Conservation (phyloP, 2,888 invertebrate genomes). For the Cepaea hortensis region DNA sequence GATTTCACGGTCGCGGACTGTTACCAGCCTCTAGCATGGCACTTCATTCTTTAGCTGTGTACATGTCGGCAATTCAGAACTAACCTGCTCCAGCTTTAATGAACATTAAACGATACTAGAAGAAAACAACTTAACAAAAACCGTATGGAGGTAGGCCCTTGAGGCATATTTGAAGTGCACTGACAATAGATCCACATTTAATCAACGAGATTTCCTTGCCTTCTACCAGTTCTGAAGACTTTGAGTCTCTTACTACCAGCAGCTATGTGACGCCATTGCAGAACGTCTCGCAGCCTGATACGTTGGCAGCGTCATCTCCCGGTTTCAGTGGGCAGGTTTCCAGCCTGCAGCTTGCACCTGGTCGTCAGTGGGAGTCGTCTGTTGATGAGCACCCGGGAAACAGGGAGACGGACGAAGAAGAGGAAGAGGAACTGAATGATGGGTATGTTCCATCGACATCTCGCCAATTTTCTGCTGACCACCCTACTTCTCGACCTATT, state of each 20-base stretch:
- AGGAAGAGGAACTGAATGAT: neutral
- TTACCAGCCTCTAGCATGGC: no score
- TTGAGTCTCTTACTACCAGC: neutral
- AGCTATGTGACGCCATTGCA: neutral
- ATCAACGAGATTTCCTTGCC: neutral
- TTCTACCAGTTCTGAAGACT: neutral
- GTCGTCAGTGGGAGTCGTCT: neutral
- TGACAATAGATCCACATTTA: constrained; percentile 1
- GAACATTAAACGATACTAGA: no score
- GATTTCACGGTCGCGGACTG: no score
- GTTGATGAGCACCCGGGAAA: neutral
- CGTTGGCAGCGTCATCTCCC: neutral
- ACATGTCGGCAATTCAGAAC: no score
- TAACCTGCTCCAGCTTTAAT: no score
- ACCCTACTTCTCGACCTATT: neutral
- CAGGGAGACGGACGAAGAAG: neutral
- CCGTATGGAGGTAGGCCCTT: neutral
- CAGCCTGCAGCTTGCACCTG: neutral
- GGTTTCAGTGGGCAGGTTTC: neutral
- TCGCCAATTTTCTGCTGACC: neutral
- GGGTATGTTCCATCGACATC: neutral
- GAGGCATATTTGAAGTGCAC: neutral
- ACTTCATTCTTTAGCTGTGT: no score
- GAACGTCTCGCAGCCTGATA: neutral
- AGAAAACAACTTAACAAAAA: no score